Evolutionary conservation across 2,888 invertebrate genomes (phyloP).

Genomic region (Heteromurus nitidus): DNA sequence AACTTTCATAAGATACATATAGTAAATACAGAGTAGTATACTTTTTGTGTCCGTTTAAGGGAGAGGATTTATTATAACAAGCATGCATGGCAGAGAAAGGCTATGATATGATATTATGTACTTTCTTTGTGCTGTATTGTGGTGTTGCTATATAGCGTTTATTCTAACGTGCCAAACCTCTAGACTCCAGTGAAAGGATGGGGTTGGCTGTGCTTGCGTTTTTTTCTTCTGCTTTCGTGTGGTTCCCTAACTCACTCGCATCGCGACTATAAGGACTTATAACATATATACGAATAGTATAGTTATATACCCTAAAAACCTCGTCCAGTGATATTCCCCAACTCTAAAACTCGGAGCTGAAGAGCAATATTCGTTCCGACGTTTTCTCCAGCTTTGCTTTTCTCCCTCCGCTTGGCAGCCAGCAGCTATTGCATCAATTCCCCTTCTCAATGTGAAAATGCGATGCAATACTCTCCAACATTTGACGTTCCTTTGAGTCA

Average conservation of each 20-base stretch:
- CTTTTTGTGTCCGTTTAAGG: too few species aligned
- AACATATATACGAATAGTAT: not conserved
- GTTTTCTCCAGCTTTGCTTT: slow-evolving; percentile 28
- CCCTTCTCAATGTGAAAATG: slow-evolving; percentile 23
- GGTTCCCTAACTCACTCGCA: too few species aligned
- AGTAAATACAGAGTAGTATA: too few species aligned
- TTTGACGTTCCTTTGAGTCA: slow-evolving; percentile 25
- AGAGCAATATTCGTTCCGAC: slow-evolving; percentile 35
- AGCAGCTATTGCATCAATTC: slow-evolving; percentile 44
- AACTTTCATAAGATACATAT: slow-evolving; percentile 39
- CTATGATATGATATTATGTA: not conserved
- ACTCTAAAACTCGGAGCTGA: slow-evolving; percentile 3
- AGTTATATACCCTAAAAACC: slow-evolving; percentile 16
- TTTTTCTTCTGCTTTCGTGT: slow-evolving; percentile 16
- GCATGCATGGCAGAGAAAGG: too few species aligned
- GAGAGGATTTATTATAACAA: too few species aligned
- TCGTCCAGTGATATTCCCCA: slow-evolving; percentile 21
- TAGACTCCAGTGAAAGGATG: not conserved
- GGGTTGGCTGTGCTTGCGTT: slow-evolving; percentile 30
- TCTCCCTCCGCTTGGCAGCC: slow-evolving; percentile 14
- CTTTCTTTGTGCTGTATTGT: too few species aligned
- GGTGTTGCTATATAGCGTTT: not conserved
- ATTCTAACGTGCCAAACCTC: slow-evolving; percentile 8
- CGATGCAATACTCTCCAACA: slow-evolving; percentile 10
- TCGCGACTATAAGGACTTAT: too few species aligned